phyloP scores from a whole-genome alignment of 2,888 invertebrate genomes.

The Drosophila austrosaltans region DNA sequence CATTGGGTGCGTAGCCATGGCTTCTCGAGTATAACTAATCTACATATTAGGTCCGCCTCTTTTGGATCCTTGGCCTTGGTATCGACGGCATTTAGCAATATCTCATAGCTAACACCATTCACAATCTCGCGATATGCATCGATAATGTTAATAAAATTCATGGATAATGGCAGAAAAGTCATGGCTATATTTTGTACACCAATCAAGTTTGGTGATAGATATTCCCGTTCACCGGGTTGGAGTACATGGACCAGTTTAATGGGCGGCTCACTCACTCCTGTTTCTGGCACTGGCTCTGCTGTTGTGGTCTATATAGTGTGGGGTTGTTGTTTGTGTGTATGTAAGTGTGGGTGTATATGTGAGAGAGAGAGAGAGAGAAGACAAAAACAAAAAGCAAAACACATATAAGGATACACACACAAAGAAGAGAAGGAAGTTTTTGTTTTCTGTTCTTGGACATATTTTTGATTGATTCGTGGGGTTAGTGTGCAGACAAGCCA shows the following conservation, averaged over 20 bases:
- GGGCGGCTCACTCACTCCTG: constrained; percentile 68
- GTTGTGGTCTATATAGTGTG: constrained; percentile 32
- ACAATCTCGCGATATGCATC: constrained; percentile 83
- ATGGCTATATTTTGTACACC: constrained; percentile 82
- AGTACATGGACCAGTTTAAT: constrained; percentile 78
- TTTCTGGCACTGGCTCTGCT: constrained; percentile 41
- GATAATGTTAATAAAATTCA: constrained; percentile 81
- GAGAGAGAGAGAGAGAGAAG: constrained; percentile 42
- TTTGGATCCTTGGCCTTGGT: constrained; percentile 76
- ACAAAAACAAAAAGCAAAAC: constrained; percentile 69
- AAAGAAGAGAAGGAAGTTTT: constrained; percentile 22
- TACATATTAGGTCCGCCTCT: constrained; percentile 84
- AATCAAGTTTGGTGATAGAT: constrained; percentile 81
- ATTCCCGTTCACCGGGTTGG: constrained; percentile 82
- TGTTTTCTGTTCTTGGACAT: constrained; percentile 16
- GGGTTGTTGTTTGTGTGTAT: constrained; percentile 30
- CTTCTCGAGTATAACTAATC: constrained; percentile 87
- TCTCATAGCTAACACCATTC: constrained; percentile 82
- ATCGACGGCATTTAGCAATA: constrained; percentile 79
- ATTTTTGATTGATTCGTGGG: constrained; percentile 19
- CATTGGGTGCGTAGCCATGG: constrained; percentile 86
- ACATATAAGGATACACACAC: constrained; percentile 69
- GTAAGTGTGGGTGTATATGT: constrained; percentile 33
- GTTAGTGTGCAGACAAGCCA: constrained; percentile 44
- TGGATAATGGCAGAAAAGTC: constrained; percentile 80